Evolutionary conservation across 2,888 invertebrate species (phyloP), one percentile per base, ranked within the genome.

Genomic region (Catonia carolina): DNA sequence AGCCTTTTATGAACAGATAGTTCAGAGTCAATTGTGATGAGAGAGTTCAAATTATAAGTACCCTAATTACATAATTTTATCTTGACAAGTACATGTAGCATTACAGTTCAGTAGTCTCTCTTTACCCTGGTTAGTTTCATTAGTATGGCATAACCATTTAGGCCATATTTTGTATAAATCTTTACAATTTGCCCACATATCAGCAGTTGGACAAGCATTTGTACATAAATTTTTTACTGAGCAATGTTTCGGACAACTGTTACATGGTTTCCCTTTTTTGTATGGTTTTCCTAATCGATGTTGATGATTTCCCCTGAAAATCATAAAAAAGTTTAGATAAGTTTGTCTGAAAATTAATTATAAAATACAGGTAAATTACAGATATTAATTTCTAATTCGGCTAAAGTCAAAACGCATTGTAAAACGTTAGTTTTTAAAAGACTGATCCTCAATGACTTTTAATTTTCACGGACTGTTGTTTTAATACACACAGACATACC

Each of bases 101-200:
- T 80, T 80, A 70, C 89, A 89, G 27, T 71, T 67, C 60, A 73
- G 72, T 47, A 77, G 69, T 55, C 81, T 70, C 50, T 79, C 73
- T 5, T 77, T 76, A 33, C 82, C 82, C 60, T 79, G 75, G 14
- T 72, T 69, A 4, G 78, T 77, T 42, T 73, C 70, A 7, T 55
- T 31, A 49, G 76, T 76, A 48, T 75, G 71, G 67, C 84, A 84
- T 7, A 84, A 71, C 83, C 83, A 84, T 35, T 71, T 73, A 45
- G 74, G 77, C 76, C 79, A 80, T 45, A 75, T 75, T 59, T 74
- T 67, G 61, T 79, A 72, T 20, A 89, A 73, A 53, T 84, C 80
- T 17, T 72, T 74, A 70, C 89, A 89, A 72, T 89, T 89, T 53
- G 82, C 80, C 81, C 82, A 89, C 35, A 77, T 72, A 70, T 88